Evolutionary conservation across 2,113 vertebrate genomes (phyloP).

Genomic region (Miniopterus natalensis): DNA sequence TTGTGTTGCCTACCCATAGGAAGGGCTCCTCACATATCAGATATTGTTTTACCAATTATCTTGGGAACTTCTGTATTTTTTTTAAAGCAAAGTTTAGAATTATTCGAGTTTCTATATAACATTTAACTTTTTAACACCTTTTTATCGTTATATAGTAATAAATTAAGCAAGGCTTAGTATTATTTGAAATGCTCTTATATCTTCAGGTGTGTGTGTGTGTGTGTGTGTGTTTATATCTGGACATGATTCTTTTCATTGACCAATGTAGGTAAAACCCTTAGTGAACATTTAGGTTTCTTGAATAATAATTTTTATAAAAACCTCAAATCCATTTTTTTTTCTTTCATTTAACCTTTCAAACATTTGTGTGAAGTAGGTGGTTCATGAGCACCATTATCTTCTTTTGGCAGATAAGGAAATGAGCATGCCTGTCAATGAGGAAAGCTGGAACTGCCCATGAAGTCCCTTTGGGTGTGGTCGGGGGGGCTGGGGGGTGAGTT

Average conservation of each 20-base stretch:
- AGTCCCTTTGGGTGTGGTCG: background rate
- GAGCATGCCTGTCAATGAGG: background rate
- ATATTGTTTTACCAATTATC: constrained; percentile 60
- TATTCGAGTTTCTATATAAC: background rate
- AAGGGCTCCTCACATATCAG: constrained; percentile 43
- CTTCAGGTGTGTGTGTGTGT: background rate
- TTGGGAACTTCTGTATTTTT: constrained; percentile 14
- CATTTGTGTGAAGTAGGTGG: background rate
- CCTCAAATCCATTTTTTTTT: background rate
- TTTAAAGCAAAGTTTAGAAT: background rate
- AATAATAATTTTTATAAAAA: background rate
- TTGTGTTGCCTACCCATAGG: background rate
- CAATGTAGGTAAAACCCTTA: background rate
- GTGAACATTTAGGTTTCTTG: background rate
- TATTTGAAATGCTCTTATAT: background rate
- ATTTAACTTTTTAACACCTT: background rate
- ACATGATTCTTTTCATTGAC: background rate
- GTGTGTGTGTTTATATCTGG: background rate
- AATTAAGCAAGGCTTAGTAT: background rate
- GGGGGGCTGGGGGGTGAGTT: accelerated
- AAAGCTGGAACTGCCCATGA: background rate
- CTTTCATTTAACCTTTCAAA: background rate
- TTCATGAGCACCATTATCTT: background rate
- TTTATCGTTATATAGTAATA: background rate
- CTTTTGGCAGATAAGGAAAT: background rate